phyloP scores from a whole-genome alignment of 2,888 invertebrate species.

The Scotopteryx bipunctaria region DNA sequence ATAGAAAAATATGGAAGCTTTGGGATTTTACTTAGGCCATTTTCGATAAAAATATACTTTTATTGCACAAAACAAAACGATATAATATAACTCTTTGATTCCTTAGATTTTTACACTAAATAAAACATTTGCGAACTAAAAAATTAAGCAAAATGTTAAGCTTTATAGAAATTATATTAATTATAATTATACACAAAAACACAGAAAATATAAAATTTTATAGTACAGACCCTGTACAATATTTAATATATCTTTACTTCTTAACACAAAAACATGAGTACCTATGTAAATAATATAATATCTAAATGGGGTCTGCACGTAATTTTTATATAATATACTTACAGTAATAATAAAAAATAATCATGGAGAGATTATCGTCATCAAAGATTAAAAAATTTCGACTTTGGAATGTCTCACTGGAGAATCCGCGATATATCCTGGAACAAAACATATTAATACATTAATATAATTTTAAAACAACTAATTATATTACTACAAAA shows the following conservation, averaged over 20 bases:
- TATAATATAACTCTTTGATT: not conserved
- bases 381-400: conserved; percentile 51
- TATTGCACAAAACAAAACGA: conserved; percentile 1
- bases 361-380: conserved; percentile 72
- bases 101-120: not conserved
- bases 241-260: conserved; percentile 27
- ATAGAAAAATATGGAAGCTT: conserved; percentile 18
- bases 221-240: conserved; percentile 32
- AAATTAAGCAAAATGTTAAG: not conserved
- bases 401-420: conserved; percentile 75
- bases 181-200: conserved; percentile 23
- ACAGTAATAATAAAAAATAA: conserved; percentile 46
- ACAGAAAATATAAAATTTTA: conserved; percentile 18
- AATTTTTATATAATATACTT: conserved; percentile 34
- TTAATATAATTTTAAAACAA: not conserved
- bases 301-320: conserved; percentile 34
- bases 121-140: not conserved
- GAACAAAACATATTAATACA: conserved; percentile 41
- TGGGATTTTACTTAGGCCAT: conserved; percentile 25
- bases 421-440: conserved; percentile 75
- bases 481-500: not conserved
- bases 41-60: conserved; percentile 7
- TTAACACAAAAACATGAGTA: conserved; percentile 30
- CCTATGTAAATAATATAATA: conserved; percentile 32
- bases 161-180: not conserved